Conservation (phyloP, 2,888 invertebrate species). For the Zootermopsis nevadensis region DNA sequence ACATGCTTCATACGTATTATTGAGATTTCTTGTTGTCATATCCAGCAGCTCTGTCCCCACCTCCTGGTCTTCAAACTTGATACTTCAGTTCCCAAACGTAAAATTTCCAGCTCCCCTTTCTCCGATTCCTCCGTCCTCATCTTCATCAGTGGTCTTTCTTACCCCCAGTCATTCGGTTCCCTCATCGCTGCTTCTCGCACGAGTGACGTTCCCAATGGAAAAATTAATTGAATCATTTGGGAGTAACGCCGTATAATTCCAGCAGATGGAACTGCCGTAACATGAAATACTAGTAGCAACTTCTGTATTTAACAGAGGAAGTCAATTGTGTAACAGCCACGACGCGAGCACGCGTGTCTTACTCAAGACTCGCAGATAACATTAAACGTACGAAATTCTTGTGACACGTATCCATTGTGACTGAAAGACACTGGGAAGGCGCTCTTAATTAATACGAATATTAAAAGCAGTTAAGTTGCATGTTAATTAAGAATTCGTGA, state of each 20-base stretch:
- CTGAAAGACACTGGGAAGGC: too few species aligned
- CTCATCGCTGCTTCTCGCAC: constrained; percentile 42
- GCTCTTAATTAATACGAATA: too few species aligned
- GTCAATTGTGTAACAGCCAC: background rate
- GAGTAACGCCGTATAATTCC: constrained; percentile 8
- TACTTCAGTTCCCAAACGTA: constrained; percentile 38
- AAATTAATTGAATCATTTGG: constrained; percentile 50
- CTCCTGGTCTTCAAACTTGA: background rate
- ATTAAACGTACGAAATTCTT: too few species aligned
- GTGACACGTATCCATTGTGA: too few species aligned
- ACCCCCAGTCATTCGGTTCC: background rate
- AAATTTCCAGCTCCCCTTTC: constrained; percentile 37
- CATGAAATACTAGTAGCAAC: background rate
- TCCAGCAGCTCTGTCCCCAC: background rate
- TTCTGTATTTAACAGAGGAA: background rate
- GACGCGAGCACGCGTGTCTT: too few species aligned
- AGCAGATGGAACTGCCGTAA: background rate
- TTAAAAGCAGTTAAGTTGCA: too few species aligned
- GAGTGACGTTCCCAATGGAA: constrained; percentile 46
- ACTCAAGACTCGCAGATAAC: too few species aligned
- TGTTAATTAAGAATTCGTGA: too few species aligned
- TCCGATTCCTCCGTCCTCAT: constrained; percentile 14
- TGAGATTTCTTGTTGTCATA: background rate
- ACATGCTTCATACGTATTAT: too few species aligned
- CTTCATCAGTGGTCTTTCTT: constrained; percentile 44